These are phyloP conservation scores for Monopis laevigella DNA, from an alignment of 2,888 invertebrate species.

Conservation along the genomic window DNA sequence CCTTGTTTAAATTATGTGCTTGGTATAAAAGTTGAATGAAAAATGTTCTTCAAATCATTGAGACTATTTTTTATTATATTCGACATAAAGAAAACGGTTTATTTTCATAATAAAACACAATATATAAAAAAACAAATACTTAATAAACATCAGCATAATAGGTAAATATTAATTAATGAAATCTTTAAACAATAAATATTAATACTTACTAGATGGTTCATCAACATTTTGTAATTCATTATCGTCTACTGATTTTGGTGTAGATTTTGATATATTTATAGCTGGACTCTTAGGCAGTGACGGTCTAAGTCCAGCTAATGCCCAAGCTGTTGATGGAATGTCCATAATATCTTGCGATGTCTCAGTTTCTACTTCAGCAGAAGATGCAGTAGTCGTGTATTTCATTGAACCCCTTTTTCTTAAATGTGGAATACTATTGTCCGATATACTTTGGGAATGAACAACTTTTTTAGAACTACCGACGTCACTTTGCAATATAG, in stretches of 20 bases:
- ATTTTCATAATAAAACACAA: no score
- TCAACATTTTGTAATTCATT: conserved; percentile 55
- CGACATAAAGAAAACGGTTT: no score
- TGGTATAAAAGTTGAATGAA: no score
- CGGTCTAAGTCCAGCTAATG: conserved; percentile 52
- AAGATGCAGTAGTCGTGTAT: conserved; percentile 37
- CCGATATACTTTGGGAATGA: conserved; percentile 46
- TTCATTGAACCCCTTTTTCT: conserved; percentile 62
- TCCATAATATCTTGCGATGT: conserved; percentile 35
- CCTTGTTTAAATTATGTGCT: no score
- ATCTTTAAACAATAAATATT: no score
- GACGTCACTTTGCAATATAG: conserved; percentile 49
- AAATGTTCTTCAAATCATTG: no score
- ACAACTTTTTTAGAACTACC: conserved; percentile 46
- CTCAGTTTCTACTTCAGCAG: conserved; percentile 29
- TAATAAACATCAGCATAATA: no score
- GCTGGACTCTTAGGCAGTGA: conserved; percentile 36
- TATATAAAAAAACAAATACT: no score
- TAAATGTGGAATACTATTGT: conserved; percentile 55
- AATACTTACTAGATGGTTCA: conserved; percentile 44
- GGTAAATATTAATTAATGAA: no score
- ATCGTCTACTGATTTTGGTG: conserved; percentile 40
- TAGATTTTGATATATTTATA: conserved; percentile 31
- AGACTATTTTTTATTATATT: no score
- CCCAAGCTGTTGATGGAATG: conserved; percentile 58